phyloP scores from a whole-genome alignment of 2,888 invertebrate genomes.

The Synergus itoensis region DNA sequence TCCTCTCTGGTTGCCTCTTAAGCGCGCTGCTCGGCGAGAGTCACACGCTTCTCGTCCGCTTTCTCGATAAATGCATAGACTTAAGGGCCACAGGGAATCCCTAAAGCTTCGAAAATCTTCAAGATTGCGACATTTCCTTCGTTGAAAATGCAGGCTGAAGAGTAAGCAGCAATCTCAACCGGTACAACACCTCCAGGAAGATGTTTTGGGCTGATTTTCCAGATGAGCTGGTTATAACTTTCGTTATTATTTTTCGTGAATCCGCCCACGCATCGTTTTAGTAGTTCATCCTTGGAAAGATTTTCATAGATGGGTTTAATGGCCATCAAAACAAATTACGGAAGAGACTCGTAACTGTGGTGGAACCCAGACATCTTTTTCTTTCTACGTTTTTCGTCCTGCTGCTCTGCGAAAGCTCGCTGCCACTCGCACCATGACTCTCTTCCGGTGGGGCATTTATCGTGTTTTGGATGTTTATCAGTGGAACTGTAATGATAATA shows the following conservation, averaged over 20 bases:
- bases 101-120: not conserved
- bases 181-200: conserved; percentile 53
- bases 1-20: conserved; percentile 52
- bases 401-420: no score
- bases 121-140: conserved; percentile 55
- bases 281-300: no score
- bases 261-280: conserved; percentile 57
- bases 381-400: no score
- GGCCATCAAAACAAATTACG: conserved; percentile 57
- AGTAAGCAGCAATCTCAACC: conserved; percentile 56
- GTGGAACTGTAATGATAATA: no score
- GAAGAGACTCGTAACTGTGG: conserved; percentile 58
- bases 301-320: conserved; percentile 64
- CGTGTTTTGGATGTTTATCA: no score
- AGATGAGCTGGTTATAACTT: conserved; percentile 65
- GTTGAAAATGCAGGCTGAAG: conserved; percentile 57
- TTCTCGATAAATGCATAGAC: no score
- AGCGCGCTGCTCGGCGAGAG: conserved; percentile 46
- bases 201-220: conserved; percentile 64
- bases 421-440: no score
- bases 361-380: not conserved
- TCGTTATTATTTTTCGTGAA: conserved; percentile 58
- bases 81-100: no score
- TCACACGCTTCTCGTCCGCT: no score
- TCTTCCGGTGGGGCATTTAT: no score